Evolutionary conservation across 1,140 invertebrate genomes (phyloP).

Genomic region (Temnothorax nylanderi): DNA sequence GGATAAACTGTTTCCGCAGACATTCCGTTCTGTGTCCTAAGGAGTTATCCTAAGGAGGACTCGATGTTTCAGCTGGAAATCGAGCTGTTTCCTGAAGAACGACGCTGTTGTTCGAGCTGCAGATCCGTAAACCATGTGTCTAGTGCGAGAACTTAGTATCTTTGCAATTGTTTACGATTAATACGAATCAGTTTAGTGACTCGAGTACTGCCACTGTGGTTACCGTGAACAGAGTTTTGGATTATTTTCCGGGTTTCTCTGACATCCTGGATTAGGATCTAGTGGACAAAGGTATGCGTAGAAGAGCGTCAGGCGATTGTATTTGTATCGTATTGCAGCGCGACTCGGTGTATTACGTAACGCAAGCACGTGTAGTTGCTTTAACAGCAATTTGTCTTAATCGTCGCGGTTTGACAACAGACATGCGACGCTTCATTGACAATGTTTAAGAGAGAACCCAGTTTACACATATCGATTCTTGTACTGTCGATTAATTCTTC

Average conservation of each 20-base stretch:
- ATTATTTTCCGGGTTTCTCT: conserved; percentile 57
- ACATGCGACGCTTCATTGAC: conserved; percentile 4
- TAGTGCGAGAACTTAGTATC: conserved; percentile 27
- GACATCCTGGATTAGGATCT: conserved; percentile 15
- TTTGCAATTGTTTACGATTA: neutral
- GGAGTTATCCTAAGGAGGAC: neutral
- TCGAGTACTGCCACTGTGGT: conserved; percentile 45
- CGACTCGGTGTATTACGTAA: conserved; percentile 17
- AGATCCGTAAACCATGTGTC: conserved; percentile 30
- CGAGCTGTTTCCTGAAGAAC: neutral
- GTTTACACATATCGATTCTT: neutral
- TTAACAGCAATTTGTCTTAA: conserved; percentile 42
- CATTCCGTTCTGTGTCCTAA: neutral
- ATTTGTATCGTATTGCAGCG: neutral
- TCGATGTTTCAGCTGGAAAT: neutral
- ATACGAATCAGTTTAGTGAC: conserved; percentile 41
- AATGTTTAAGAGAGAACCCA: neutral
- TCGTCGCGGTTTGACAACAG: neutral
- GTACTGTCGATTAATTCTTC: neutral
- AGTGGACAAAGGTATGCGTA: conserved; percentile 34
- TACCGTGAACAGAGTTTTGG: conserved; percentile 44
- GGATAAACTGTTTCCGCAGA: neutral
- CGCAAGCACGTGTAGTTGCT: conserved; percentile 29
- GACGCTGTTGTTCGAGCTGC: neutral
- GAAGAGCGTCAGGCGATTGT: neutral